These are phyloP conservation scores for Noturus placidus DNA, from an alignment of 2,113 vertebrate species.

Conservation along the genomic window DNA sequence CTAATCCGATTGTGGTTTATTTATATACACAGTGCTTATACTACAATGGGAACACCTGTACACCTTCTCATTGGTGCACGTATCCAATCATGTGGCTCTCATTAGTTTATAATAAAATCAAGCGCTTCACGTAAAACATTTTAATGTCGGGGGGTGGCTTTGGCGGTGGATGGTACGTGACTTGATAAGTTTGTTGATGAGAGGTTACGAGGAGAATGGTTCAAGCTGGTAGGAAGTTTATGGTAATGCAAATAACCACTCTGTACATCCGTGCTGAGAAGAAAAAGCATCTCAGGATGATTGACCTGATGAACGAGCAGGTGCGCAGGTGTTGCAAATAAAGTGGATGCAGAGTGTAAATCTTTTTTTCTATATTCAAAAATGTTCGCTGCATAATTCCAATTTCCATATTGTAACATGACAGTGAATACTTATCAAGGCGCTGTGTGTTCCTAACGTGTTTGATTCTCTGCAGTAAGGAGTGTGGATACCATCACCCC, in stretches of 20 bases:
- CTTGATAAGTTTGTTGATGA: too few species aligned
- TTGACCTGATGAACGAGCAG: not conserved
- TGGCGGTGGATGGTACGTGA: too few species aligned
- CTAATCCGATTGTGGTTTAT: not conserved
- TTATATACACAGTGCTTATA: not conserved
- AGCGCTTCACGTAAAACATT: not conserved
- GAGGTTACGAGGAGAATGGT: not conserved
- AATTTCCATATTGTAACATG: not conserved
- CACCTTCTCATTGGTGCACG: not conserved
- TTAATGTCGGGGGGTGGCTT: too few species aligned
- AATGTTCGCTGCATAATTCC: not conserved
- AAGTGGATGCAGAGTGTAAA: not conserved
- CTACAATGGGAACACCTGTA: not conserved
- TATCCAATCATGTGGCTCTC: not conserved
- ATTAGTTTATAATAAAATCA: not conserved
- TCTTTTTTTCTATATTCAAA: not conserved
- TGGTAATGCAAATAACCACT: not conserved
- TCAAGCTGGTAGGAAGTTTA: not conserved
- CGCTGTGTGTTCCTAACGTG: not conserved
- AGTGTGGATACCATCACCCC: conserved; percentile 35
- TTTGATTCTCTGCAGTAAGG: conserved; percentile 62
- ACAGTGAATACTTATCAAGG: too few species aligned
- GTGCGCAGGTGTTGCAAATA: not conserved
- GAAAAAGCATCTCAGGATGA: not conserved
- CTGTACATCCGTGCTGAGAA: not conserved